Percentiles rank a stretch among this genome's conserved stretches.
phyloP scores from a whole-genome alignment of 2,113 vertebrate species.

The Bubo blakistoni region DNA sequence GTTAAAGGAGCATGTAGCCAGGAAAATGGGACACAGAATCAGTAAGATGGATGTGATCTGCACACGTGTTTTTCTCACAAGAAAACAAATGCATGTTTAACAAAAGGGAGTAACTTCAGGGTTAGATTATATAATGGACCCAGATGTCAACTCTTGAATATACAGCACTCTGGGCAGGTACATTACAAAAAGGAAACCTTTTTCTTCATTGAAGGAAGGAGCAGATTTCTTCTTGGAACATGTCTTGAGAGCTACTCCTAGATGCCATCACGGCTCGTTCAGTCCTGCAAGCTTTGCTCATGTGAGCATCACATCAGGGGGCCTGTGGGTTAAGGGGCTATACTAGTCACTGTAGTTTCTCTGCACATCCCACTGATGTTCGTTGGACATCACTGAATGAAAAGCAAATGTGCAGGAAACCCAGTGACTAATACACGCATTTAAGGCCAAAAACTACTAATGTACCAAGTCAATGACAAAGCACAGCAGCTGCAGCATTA shows the following conservation, averaged over 20 bases:
- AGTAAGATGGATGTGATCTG: not conserved
- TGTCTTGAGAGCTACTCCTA: not conserved
- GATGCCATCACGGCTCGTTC: not conserved
- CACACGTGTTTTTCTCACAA: not conserved
- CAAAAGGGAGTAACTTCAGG: conserved; percentile 2
- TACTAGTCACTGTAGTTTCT: not conserved
- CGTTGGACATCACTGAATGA: not conserved
- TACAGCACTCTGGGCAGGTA: not conserved
- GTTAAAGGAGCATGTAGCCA: not conserved
- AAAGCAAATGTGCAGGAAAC: not conserved
- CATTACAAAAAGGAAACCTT: not conserved
- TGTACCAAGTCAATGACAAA: not conserved
- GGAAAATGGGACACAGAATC: conserved; percentile 29
- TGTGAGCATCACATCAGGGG: accelerated
- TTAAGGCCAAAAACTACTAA: not conserved
- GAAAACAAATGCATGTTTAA: conserved; percentile 10
- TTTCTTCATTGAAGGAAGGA: not conserved
- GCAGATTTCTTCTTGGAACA: not conserved
- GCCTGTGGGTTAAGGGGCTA: not conserved
- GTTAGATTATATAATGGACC: not conserved
- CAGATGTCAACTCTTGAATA: not conserved
- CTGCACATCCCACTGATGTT: not conserved
- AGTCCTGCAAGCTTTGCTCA: not conserved
- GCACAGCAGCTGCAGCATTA: not conserved
- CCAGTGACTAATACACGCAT: not conserved